These are phyloP conservation scores for Athene noctua DNA, from an alignment of 2,113 vertebrate genomes.

Conservation along the genomic window DNA sequence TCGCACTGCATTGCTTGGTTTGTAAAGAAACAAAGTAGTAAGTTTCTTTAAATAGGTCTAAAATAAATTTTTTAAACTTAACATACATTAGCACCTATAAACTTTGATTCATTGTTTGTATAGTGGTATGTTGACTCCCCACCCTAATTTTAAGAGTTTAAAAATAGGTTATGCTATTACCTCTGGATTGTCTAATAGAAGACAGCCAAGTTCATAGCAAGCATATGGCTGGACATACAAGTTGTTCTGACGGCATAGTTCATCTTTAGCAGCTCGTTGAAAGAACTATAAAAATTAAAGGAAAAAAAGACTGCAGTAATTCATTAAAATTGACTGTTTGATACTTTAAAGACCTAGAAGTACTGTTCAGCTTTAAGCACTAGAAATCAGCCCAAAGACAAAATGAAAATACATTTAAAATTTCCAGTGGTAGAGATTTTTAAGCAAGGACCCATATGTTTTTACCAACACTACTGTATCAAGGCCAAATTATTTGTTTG, in stretches of 20 bases:
- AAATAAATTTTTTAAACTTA: not conserved
- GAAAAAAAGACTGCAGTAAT: not conserved
- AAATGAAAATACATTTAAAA: not conserved
- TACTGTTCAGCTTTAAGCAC: not conserved
- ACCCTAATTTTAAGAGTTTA: not conserved
- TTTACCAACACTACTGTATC: not conserved
- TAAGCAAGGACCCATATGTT: not conserved
- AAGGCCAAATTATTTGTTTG: not conserved
- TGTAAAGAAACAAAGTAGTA: not conserved
- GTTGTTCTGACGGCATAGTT: slow-evolving; percentile 85
- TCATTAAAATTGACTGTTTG: not conserved
- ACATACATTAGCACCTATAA: not conserved
- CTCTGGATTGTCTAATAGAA: slow-evolving; percentile 90
- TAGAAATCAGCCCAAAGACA: not conserved
- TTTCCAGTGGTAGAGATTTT: not conserved
- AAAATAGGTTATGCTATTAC: slow-evolving; percentile 60
- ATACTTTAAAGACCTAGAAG: not conserved
- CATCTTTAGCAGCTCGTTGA: slow-evolving; percentile 88
- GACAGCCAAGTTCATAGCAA: slow-evolving; percentile 95
- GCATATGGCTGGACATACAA: slow-evolving; percentile 92
- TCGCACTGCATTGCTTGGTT: not conserved
- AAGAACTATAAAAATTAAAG: slow-evolving; percentile 79
- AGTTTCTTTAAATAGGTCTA: not conserved
- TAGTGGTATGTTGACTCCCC: not conserved
- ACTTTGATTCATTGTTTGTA: not conserved